Evolutionary conservation across 1,140 invertebrate genomes (phyloP).

Genomic region (Lethocerus indicus): DNA sequence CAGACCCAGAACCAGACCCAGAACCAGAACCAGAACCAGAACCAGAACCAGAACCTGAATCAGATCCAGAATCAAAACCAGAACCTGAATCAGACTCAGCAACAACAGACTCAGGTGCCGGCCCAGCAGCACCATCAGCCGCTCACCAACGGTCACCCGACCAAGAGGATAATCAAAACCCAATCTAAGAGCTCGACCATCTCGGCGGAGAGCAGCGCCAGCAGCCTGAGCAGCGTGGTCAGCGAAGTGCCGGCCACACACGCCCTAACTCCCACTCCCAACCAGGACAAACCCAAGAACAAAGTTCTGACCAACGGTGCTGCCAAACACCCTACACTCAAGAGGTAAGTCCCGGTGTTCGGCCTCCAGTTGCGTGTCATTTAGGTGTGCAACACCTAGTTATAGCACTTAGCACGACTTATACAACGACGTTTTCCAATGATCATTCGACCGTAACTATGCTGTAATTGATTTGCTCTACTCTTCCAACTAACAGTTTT

Average conservation of each 20-base stretch:
- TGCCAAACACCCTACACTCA: slow-evolving; percentile 32
- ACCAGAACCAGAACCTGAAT: no score
- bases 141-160: slow-evolving; percentile 12
- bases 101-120: slow-evolving; percentile 5
- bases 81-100: no score
- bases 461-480: no score
- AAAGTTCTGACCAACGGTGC: slow-evolving; percentile 22
- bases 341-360: slow-evolving; percentile 25
- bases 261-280: slow-evolving; percentile 1
- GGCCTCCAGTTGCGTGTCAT: no score
- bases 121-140: slow-evolving; percentile 11
- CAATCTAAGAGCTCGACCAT: slow-evolving; percentile 11
- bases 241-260: slow-evolving; percentile 5
- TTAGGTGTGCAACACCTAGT: no score
- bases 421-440: no score
- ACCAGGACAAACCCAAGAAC: slow-evolving; percentile 15
- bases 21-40: no score
- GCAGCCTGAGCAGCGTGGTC: slow-evolving; percentile 14
- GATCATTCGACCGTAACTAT: not conserved
- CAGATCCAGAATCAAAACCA: no score
- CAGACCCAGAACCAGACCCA: no score
- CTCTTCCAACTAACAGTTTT: no score
- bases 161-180: slow-evolving; percentile 16
- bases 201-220: slow-evolving; percentile 17
- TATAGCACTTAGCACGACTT: no score